These are phyloP conservation scores for Pangasianodon gigas DNA, from an alignment of 2,113 vertebrate species.

Conservation along the genomic window DNA sequence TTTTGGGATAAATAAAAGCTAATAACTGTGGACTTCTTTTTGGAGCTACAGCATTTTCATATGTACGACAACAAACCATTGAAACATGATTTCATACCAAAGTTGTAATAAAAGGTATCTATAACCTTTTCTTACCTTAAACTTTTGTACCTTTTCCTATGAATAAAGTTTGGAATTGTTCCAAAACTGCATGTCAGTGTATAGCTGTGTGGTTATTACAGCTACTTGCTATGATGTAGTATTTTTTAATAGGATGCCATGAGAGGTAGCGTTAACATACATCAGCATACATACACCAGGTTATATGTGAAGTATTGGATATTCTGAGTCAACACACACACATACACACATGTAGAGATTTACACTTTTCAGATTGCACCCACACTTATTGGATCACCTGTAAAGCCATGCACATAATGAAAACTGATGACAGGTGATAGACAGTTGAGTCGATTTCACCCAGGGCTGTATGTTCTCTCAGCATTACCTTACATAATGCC, in stretches of 20 bases:
- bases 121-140: neutral
- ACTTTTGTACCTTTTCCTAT: neutral
- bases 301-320: no score
- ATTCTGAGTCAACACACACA: no score
- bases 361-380: neutral
- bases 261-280: no score
- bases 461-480: neutral
- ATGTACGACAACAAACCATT: neutral
- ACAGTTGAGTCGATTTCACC: neutral
- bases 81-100: neutral
- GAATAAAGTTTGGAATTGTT: no score
- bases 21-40: neutral
- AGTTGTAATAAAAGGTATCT: neutral
- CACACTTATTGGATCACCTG: neutral
- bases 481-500: conserved; percentile 23
- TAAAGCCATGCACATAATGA: neutral
- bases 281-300: no score
- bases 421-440: neutral
- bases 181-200: no score
- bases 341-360: neutral
- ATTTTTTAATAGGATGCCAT: no score
- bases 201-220: no score
- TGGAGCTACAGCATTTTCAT: neutral
- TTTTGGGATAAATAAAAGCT: no score
- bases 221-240: no score